Evolutionary conservation across 2,888 invertebrate species (phyloP).

Genomic region (Oscheius myriophilus): DNA sequence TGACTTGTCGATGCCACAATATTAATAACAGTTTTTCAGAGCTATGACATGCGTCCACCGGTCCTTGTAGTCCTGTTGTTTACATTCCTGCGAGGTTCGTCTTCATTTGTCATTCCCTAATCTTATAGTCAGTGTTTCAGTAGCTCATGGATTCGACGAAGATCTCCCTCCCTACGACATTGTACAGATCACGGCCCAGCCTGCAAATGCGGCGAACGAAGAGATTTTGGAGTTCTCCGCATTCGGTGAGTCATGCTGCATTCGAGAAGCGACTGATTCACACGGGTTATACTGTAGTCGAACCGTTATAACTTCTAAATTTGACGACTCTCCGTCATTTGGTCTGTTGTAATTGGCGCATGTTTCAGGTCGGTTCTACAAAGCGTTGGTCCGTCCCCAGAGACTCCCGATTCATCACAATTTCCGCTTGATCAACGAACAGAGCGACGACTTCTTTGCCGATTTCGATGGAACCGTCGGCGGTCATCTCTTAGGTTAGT

Average conservation of each 20-base stretch:
- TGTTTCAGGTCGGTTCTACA: slow-evolving; percentile 3
- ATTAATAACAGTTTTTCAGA: too few species aligned
- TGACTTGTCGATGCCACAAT: too few species aligned
- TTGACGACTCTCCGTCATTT: too few species aligned
- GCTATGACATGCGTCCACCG: slow-evolving; percentile 14
- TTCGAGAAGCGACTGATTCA: too few species aligned
- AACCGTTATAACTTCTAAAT: too few species aligned
- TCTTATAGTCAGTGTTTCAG: slow-evolving; percentile 10
- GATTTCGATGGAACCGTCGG: background rate
- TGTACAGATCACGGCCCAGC: background rate
- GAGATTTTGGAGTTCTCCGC: slow-evolving; percentile 6
- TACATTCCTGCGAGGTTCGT: background rate
- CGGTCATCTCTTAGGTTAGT: background rate
- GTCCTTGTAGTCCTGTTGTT: background rate
- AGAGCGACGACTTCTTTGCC: background rate
- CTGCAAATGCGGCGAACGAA: background rate
- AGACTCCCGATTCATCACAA: slow-evolving; percentile 14
- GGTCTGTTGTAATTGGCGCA: too few species aligned
- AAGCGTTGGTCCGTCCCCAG: background rate
- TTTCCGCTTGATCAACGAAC: slow-evolving; percentile 9
- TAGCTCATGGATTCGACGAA: background rate
- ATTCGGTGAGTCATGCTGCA: slow-evolving; percentile 7
- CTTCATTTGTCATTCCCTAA: background rate
- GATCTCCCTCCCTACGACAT: slow-evolving; percentile 1
- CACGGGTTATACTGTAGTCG: too few species aligned